Conservation (phyloP, 2,888 invertebrate species). For the Metalampra italica region DNA sequence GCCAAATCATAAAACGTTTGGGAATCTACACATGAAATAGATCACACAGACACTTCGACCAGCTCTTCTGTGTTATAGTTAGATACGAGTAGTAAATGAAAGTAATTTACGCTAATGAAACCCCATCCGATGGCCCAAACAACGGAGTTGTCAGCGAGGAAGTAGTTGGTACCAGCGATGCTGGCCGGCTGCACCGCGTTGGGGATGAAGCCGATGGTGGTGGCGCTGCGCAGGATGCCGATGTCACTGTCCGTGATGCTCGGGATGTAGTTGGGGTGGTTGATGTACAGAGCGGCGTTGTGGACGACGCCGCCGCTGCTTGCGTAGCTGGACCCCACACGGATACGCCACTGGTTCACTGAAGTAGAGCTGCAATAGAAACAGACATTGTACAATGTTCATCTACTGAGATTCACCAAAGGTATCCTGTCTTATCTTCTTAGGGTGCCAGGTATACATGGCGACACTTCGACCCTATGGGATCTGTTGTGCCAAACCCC, state of each 20-base stretch:
- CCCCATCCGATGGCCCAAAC: conserved; percentile 67
- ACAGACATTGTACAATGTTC: no score
- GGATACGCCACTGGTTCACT: conserved; percentile 15
- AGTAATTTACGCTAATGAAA: conserved; percentile 29
- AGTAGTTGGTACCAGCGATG: conserved; percentile 37
- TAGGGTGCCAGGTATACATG: no score
- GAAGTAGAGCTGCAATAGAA: background rate
- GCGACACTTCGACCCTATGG: no score
- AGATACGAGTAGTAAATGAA: no score
- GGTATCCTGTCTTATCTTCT: no score
- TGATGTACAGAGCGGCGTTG: conserved; percentile 18
- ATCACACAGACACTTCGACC: background rate
- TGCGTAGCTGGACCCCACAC: conserved; percentile 34
- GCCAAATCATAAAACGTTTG: no score
- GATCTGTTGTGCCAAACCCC: no score
- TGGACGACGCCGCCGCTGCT: conserved; percentile 38
- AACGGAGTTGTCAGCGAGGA: conserved; percentile 33
- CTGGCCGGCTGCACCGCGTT: conserved; percentile 20
- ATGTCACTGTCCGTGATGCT: conserved; percentile 38
- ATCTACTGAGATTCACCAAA: no score
- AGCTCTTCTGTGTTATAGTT: no score
- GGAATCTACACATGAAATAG: background rate
- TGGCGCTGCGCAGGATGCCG: conserved; percentile 35
- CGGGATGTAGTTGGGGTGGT: conserved; percentile 41
- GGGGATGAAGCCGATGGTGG: conserved; percentile 21